Percentiles rank a stretch among this genome's conserved stretches.
Evolutionary conservation across 2,113 vertebrate genomes (phyloP).

Genomic region (Lathamus discolor): DNA sequence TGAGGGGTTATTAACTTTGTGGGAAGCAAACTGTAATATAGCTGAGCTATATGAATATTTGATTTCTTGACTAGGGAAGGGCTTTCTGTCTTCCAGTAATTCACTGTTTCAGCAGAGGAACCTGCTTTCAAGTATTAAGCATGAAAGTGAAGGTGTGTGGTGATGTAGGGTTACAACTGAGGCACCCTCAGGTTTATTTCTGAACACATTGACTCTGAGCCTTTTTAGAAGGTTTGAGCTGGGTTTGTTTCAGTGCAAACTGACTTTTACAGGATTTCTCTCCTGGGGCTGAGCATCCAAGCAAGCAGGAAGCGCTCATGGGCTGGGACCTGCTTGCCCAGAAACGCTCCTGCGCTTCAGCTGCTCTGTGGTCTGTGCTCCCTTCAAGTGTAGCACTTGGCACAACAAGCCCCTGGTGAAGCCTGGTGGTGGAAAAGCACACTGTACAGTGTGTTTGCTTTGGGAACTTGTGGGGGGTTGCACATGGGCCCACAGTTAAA

Average conservation of each 20-base stretch:
- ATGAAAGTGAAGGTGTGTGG: neutral
- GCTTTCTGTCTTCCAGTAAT: neutral
- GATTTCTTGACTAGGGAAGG: neutral
- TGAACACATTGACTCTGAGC: rapidly evolving
- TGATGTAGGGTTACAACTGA: neutral
- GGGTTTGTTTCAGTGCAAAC: neutral
- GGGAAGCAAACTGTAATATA: neutral
- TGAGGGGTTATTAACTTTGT: neutral
- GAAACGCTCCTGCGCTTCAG: neutral
- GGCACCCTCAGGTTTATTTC: neutral
- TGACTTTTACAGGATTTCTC: neutral
- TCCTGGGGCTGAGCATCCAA: rapidly evolving
- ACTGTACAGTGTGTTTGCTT: rapidly evolving
- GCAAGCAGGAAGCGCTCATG: rapidly evolving
- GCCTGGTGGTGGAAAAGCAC: rapidly evolving
- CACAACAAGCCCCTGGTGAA: neutral
- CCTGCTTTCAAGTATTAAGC: neutral
- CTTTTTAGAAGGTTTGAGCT: neutral
- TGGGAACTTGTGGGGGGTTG: neutral
- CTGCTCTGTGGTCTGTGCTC: rapidly evolving
- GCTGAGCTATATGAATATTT: neutral
- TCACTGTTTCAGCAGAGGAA: neutral
- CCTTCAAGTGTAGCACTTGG: rapidly evolving
- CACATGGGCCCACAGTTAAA: neutral
- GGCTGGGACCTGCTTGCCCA: neutral